Evolutionary conservation across 2,113 vertebrate genomes (phyloP), one percentile per base, ranked within the genome.

Genomic region (Thermophis baileyi): DNA sequence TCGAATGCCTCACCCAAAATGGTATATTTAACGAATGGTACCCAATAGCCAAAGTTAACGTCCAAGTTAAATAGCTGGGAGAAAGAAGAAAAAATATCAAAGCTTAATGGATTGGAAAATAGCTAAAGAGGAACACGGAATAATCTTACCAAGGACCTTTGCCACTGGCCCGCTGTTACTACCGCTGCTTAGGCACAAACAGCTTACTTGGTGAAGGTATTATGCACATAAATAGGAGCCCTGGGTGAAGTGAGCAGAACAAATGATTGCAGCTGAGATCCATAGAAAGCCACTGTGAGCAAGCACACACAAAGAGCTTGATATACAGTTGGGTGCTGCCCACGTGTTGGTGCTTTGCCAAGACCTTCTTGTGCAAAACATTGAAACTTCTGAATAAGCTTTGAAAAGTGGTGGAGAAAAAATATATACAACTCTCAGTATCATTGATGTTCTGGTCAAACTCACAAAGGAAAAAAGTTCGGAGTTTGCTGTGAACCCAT

Each of bases 51-150:
- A 92, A 95, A 94, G 93, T 95, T 95, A 96, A 94, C 92, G 16
- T 90, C 46, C 86, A 93, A 95, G 92, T 94, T 93, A 94, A 96
- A 92, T 2, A 93, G 93, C 25, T 93, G 54, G 89, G 91, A 93
- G 91, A 94, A 93, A 95, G 69, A 92, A 74, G 88, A 57, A 57
- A 3, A 91, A 93, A 95, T 89, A 90, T 91, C 91, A 35, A 30
- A 87, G 57, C 20, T 94, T 96, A 97, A 88, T 96, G 94, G 90
- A 74, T 93, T 94, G 88, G 88, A 95, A 96, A 96, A 91, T 85
- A 91, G 49, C 88, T 94, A 81, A 91, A 93, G 85, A 27, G 30
- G 0, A 2, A 49, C 20, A 87, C 20, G 0, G 2, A 50, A 50
- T 27, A 50, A 87, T 93, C 57, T 54, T 69, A 30, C 94, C 90